Conservation (phyloP, 1,140 invertebrate genomes). For the Vanessa tameamea region DNA sequence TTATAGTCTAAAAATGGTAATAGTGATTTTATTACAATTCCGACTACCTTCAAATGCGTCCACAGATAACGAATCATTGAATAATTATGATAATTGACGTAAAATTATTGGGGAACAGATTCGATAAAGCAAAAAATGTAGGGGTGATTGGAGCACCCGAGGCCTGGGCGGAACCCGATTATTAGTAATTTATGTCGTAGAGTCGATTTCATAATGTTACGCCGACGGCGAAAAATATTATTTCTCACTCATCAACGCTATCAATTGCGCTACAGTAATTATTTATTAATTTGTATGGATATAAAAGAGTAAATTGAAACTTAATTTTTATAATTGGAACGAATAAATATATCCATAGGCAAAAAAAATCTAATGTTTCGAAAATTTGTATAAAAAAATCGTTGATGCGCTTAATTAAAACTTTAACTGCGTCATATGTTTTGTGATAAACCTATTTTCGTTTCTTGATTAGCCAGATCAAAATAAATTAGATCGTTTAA, state of each 20-base stretch:
- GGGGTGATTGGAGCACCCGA: constrained; percentile 29
- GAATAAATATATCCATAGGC: too few relatives aligned
- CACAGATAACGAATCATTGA: constrained; percentile 59
- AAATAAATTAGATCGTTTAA: too few relatives aligned
- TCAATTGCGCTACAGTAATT: too few relatives aligned
- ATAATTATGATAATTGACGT: constrained; percentile 65
- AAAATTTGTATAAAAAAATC: too few relatives aligned
- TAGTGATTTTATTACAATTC: constrained; percentile 20
- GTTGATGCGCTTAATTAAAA: too few relatives aligned
- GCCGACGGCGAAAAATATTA: constrained; percentile 27
- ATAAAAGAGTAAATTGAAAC: too few relatives aligned
- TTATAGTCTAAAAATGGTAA: constrained; percentile 26
- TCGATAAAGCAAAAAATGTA: constrained; percentile 46
- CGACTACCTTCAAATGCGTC: constrained; percentile 2
- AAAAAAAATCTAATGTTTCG: too few relatives aligned
- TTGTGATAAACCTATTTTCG: too few relatives aligned
- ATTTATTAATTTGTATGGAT: too few relatives aligned
- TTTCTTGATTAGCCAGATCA: too few relatives aligned
- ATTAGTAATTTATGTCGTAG: constrained; percentile 40
- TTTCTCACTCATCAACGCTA: background rate
- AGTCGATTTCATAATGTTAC: constrained; percentile 10
- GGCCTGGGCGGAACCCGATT: constrained; percentile 27
- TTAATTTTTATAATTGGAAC: too few relatives aligned
- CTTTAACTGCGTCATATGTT: too few relatives aligned
- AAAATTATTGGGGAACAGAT: constrained; percentile 46